Conservation (phyloP, 2,888 invertebrate species). For the Drosophila macrospina region DNA sequence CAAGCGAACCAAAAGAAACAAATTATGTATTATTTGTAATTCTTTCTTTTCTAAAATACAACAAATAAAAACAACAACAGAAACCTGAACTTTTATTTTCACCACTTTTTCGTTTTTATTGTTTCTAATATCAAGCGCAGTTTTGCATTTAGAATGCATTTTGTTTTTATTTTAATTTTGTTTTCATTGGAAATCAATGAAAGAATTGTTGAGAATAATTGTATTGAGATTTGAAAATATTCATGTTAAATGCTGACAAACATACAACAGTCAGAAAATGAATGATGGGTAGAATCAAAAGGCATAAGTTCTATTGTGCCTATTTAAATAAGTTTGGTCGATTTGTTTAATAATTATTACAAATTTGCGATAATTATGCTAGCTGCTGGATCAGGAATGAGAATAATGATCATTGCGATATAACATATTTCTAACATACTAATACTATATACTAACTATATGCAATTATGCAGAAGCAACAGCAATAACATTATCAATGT, state of each 20-base stretch:
- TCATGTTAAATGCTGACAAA: too few species aligned
- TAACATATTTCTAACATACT: slow-evolving; percentile 50
- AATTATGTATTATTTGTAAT: slow-evolving; percentile 80
- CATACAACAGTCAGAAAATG: slow-evolving; percentile 6
- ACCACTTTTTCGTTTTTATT: slow-evolving; percentile 3
- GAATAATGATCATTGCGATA: slow-evolving; percentile 41
- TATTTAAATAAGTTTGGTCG: slow-evolving; percentile 11
- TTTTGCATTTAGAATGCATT: slow-evolving; percentile 8
- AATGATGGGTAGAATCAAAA: slow-evolving; percentile 7
- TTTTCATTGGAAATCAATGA: not conserved
- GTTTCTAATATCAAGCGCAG: slow-evolving; percentile 1
- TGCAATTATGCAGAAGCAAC: slow-evolving; percentile 45
- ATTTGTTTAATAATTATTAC: slow-evolving; percentile 9
- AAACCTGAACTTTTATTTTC: slow-evolving; percentile 47
- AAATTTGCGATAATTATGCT: slow-evolving; percentile 10
- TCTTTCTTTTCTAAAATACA: slow-evolving; percentile 75
- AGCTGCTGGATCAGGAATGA: slow-evolving; percentile 43
- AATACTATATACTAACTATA: slow-evolving; percentile 46
- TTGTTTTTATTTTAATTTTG: not conserved
- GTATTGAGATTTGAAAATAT: slow-evolving; percentile 1
- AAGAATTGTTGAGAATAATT: slow-evolving; percentile 11
- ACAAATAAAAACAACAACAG: slow-evolving; percentile 64
- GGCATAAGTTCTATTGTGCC: slow-evolving; percentile 62
- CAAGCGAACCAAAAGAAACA: slow-evolving; percentile 79
- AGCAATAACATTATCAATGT: slow-evolving; percentile 56